These are phyloP conservation scores for Tetragnatha montana DNA, from an alignment of 2,888 invertebrate species.

Conservation along the genomic window DNA sequence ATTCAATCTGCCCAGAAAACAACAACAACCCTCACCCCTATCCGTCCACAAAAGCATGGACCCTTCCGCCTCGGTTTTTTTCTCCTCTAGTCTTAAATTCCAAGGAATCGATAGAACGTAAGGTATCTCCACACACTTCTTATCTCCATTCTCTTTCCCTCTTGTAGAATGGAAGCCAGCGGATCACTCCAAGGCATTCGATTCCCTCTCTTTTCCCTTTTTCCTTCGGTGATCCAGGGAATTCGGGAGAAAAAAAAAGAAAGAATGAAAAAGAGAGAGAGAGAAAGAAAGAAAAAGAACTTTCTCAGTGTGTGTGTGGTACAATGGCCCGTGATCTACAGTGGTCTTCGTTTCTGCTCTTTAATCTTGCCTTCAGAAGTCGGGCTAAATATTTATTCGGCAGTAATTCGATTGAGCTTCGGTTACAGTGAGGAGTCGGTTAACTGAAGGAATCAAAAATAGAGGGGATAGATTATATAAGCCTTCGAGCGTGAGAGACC, in stretches of 20 bases:
- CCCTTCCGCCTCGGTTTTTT: conserved; percentile 21
- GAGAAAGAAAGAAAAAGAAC: conserved; percentile 4
- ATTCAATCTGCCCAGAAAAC: neutral
- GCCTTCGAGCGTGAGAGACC: neutral
- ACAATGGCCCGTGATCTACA: neutral
- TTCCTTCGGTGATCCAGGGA: neutral
- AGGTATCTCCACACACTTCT: conserved; percentile 32
- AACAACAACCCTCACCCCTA: conserved; percentile 11
- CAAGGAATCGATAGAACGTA: conserved; percentile 32
- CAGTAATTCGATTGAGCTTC: conserved; percentile 14
- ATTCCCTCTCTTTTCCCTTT: conserved; percentile 7
- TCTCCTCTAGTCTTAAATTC: conserved; percentile 1
- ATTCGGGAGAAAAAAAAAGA: neutral
- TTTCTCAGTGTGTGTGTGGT: neutral
- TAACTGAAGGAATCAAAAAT: conserved; percentile 1
- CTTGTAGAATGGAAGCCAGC: conserved; percentile 14
- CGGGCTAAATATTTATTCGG: conserved; percentile 23
- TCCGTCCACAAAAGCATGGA: conserved; percentile 2
- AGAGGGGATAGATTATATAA: neutral
- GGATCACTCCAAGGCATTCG: conserved; percentile 41
- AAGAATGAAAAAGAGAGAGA: neutral
- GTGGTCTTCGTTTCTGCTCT: neutral
- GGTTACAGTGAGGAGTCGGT: neutral
- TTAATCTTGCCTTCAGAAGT: neutral
- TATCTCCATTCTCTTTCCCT: conserved; percentile 32